Base-by-base conservation (phyloP, 2,888 invertebrate genomes). In the Sphaerophoria rueppellii region DNA sequence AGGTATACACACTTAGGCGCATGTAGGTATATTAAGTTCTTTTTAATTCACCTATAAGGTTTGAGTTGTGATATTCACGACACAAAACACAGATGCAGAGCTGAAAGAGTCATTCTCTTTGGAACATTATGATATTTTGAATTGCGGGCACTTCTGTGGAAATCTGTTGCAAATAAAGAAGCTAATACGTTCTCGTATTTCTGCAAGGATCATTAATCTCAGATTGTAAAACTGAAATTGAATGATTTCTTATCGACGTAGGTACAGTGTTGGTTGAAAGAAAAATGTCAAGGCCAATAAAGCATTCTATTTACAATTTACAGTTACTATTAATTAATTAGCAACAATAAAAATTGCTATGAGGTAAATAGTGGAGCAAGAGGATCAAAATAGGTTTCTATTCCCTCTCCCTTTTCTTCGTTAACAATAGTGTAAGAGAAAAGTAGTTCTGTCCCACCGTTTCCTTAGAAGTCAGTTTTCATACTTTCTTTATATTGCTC, bases 101-200 rank as follows among this genome's bases (percentile, higher is more conserved):
- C 24, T 24, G 14, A 60, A 11, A 34, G 60, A 55, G 50, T 37
- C 9, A 32, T 11, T 14, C 6, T 55, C 37, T 11, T 43, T 63
- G 60, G 34, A 43, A 11, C 60, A 54, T 9, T 24, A 63, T 40
- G 7, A 52, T 43, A 7, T 52, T 52, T 52, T 14, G 7, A 16
- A 52, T 24, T 24, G 24, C 24, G 24, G 24, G 24, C 24, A 52
- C 14, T 16, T 11, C 11, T 32, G 16, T 61, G 16, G 6, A 34
- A 14, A 14, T 61, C 11, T 32, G 50, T 50, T 50, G 65, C 35
- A 50, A 52, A 2, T 7, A 6, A 40, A 43, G 67, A 6, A 52
- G 37, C 43, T 12, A 14, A 16, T 7, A 54, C 24, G 24, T 6
- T 73, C n/a, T 69, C 61, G 11, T 24, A 35, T 69, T 74, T 63